A percentile compares a stretch with the other conserved stretches of the same genome.
phyloP scores from a whole-genome alignment of 1,140 invertebrate species.

The Venturia canescens region DNA sequence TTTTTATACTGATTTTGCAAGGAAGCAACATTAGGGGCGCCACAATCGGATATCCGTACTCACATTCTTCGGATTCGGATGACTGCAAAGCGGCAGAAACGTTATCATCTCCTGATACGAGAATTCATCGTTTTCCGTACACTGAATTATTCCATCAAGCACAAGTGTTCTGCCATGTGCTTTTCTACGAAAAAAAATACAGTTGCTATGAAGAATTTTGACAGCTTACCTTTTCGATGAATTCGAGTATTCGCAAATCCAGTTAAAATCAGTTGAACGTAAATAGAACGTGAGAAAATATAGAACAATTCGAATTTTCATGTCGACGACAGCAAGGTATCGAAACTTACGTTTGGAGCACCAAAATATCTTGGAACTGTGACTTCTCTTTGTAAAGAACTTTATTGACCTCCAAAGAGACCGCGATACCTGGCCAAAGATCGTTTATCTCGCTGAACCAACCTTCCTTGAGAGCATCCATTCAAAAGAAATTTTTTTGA shows the following conservation, averaged over 20 bases:
- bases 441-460: slow-evolving; percentile 95
- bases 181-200: slow-evolving; percentile 79
- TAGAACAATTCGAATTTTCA: not conserved
- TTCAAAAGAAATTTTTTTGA: slow-evolving; percentile 57
- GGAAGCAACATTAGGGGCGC: too few relatives aligned
- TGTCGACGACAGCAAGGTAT: slow-evolving; percentile 13
- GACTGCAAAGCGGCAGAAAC: slow-evolving; percentile 93
- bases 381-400: slow-evolving; percentile 91
- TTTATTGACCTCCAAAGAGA: slow-evolving; percentile 93
- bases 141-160: slow-evolving; percentile 98
- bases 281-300: not conserved
- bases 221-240: not conserved
- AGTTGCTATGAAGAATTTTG: slow-evolving; percentile 27
- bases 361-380: slow-evolving; percentile 92
- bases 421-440: slow-evolving; percentile 94
- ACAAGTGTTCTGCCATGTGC: slow-evolving; percentile 93
- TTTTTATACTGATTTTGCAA: too few relatives aligned
- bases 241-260: too few relatives aligned
- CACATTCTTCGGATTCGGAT: slow-evolving; percentile 94
- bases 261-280: too few relatives aligned
- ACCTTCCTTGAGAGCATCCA: slow-evolving; percentile 84
- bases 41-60: slow-evolving; percentile 43
- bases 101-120: slow-evolving; percentile 99
- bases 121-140: slow-evolving; percentile 97
- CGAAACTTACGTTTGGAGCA: slow-evolving; percentile 90